Evolutionary conservation across 2,113 vertebrate species (phyloP), one percentile per base, ranked within the genome.

Genomic region (Elephas maximus): DNA sequence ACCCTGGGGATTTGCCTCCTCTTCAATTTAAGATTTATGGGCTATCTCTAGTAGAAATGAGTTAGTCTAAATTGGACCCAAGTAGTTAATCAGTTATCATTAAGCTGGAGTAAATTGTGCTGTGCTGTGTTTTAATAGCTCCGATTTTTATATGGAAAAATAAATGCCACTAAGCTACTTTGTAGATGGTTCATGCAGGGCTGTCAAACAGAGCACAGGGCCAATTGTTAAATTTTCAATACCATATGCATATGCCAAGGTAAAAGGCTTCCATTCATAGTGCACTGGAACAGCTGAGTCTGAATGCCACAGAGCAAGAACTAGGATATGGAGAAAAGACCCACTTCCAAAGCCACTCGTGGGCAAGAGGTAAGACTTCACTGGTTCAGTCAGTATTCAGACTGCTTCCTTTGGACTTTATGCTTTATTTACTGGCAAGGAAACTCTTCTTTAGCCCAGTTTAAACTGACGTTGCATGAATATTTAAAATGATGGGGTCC

Each of bases 371-470:
- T 69, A 37, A 84, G 4, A 18, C 41, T 57, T 79, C 62, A 24
- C 37, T 62, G 7, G 67, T 18, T 8, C 71, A 10, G 26, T 6
- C 23, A 82, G 20, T 18, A 3, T 67, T 74, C 76, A 0, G 2
- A 57, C 15, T 4, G 71, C 88, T 71, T 91, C 77, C 74, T 81
- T 69, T 76, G 82, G 57, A 93, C 81, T 89, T 76, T 85, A 69
- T 67, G 62, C 65, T 93, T 86, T 89, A 78, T 95, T 87, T 90
- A 91, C 79, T 33, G 65, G 84, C 26, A 10, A 87, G 30, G 62
- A 89, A 90, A 90, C 77, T 74, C 41, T 53, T 86, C 91, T 92
- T 92, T 48, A 86, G 37, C 85, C 90, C 41, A 57, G 65, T 86
- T 95, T 85, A 90, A 95, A 73, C 18, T 10, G 62, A 48, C 60